Evolutionary conservation across 2,888 invertebrate genomes (phyloP).

Genomic region (Ichneumoninae sp.): DNA sequence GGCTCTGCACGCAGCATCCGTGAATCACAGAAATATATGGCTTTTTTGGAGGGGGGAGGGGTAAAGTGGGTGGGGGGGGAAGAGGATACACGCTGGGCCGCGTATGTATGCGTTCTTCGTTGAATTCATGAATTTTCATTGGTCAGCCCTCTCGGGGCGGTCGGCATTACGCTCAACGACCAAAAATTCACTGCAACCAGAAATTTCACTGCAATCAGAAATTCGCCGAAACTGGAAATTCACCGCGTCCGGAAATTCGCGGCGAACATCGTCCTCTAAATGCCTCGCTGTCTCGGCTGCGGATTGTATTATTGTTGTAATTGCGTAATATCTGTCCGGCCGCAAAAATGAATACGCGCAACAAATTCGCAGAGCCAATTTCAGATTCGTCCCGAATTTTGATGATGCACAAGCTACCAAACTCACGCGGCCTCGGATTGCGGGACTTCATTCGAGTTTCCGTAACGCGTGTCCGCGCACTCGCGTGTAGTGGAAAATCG

Average conservation of each 20-base stretch:
- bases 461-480: not conserved
- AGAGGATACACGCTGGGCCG: not conserved
- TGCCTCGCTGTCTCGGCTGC: conserved; percentile 8
- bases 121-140: conserved; percentile 67
- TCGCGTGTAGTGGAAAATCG: not conserved
- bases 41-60: conserved; percentile 29
- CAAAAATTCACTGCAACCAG: conserved; percentile 63
- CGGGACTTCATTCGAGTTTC: conserved; percentile 1
- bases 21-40: conserved; percentile 66
- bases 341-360: not conserved
- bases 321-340: conserved; percentile 26
- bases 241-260: conserved; percentile 8
- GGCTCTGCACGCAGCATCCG: conserved; percentile 58
- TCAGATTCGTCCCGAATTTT: not conserved
- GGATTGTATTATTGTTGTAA: conserved; percentile 48
- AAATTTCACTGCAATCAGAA: conserved; percentile 37
- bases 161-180: conserved; percentile 62
- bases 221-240: conserved; percentile 57
- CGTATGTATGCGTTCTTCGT: conserved; percentile 28
- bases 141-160: conserved; percentile 52
- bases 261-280: conserved; percentile 25
- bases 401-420: not conserved
- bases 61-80: not conserved
- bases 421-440: not conserved
- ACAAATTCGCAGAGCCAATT: not conserved